A percentile compares a stretch with the other conserved stretches of the same genome.
Evolutionary conservation across 2,113 vertebrate species (phyloP).

Genomic region (Pionites leucogaster): DNA sequence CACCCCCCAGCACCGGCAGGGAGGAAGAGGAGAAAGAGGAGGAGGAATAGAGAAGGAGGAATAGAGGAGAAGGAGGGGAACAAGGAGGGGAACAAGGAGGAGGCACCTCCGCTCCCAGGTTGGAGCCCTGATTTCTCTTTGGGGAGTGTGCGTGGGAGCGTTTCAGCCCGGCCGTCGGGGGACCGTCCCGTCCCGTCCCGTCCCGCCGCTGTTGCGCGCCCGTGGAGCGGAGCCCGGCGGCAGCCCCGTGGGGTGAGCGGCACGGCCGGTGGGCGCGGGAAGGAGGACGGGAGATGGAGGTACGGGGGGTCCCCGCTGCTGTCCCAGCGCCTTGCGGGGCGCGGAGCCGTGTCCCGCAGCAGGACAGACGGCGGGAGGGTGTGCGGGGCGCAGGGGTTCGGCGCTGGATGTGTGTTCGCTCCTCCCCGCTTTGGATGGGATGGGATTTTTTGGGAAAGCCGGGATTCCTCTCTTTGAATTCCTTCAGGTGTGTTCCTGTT

Average conservation of each 20-base stretch:
- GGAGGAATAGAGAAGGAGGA: not conserved
- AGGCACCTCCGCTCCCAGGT: not conserved
- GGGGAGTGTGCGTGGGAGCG: not conserved
- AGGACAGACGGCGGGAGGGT: not conserved
- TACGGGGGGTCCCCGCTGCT: not conserved
- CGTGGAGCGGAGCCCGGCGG: not conserved
- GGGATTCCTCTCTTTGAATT: not conserved
- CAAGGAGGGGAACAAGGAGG: not conserved
- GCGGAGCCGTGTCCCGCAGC: not conserved
- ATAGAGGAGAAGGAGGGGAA: not conserved
- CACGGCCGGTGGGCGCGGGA: not conserved
- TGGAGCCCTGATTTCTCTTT: not conserved
- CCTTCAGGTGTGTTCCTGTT: not conserved
- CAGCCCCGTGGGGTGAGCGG: not conserved
- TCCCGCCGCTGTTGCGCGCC: not conserved
- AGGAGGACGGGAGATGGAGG: not conserved
- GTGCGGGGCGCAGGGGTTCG: accelerated
- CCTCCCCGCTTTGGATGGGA: not conserved
- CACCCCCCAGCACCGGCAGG: not conserved
- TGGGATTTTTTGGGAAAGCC: not conserved
- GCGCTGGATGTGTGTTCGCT: not conserved
- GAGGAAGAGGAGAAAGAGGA: not conserved
- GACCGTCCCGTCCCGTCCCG: not conserved
- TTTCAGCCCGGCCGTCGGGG: not conserved
- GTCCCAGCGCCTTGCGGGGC: not conserved